Conservation (phyloP, 1,140 invertebrate genomes). For the Zaprionus vittiger region DNA sequence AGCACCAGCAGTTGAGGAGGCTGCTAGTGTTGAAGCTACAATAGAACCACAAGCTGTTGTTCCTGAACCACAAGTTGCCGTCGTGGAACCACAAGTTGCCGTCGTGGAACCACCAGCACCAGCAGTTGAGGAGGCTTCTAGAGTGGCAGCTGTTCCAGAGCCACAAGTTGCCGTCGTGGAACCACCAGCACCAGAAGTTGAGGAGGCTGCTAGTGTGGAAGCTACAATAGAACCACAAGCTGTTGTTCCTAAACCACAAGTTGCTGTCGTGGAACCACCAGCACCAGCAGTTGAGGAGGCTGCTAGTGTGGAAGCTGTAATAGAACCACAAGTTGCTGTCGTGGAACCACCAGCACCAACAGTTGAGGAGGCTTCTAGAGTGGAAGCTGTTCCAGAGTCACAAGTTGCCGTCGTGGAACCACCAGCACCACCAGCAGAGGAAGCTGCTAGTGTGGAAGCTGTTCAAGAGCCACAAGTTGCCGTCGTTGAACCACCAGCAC, state of each 20-base stretch:
- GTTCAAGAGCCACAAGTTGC: background rate
- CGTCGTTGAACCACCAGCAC: too few relatives aligned
- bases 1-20: too few relatives aligned
- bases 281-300: background rate
- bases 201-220: background rate
- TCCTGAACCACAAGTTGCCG: too few relatives aligned
- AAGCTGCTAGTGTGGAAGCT: background rate
- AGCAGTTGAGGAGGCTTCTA: slow-evolving; percentile 1
- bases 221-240: background rate
- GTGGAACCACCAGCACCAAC: background rate
- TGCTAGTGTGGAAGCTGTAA: background rate
- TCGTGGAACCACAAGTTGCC: background rate
- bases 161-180: background rate
- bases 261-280: too few relatives aligned
- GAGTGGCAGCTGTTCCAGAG: background rate
- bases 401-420: background rate
- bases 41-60: too few relatives aligned
- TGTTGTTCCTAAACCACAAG: too few relatives aligned
- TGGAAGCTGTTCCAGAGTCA: background rate
- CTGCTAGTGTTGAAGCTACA: too few relatives aligned
- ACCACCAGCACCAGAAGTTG: background rate
- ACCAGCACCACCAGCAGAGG: background rate
- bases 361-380: background rate
- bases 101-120: background rate
- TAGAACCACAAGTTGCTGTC: background rate